Conservation (phyloP, 2,113 vertebrate species). For the Silurus asotus region DNA sequence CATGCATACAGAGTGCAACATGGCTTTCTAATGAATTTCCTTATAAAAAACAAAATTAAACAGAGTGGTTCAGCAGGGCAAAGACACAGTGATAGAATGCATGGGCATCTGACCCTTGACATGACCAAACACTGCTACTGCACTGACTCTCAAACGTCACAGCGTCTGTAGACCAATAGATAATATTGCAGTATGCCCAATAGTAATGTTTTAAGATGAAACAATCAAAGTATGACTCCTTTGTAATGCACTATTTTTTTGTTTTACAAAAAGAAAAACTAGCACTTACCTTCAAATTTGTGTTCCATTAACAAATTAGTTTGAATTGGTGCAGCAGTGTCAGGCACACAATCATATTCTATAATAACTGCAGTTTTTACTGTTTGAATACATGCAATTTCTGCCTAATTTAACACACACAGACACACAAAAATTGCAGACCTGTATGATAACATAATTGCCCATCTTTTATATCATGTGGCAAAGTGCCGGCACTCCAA, state of each 20-base stretch:
- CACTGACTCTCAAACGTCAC: background rate
- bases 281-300: conserved; percentile 34
- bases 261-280: conserved; percentile 42
- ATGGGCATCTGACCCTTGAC: conserved; percentile 17
- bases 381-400: conserved; percentile 41
- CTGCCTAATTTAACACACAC: conserved; percentile 43
- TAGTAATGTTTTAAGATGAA: conserved; percentile 1
- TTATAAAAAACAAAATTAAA: conserved; percentile 35
- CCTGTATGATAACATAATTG: conserved; percentile 46
- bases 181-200: background rate
- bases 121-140: background rate
- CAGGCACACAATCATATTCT: conserved; percentile 24
- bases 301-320: conserved; percentile 54
- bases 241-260: conserved; percentile 28
- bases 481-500: conserved; percentile 42
- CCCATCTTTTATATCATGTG: conserved; percentile 34
- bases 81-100: conserved; percentile 30
- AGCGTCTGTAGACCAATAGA: background rate
- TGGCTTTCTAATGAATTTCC: conserved; percentile 54
- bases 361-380: conserved; percentile 42
- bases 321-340: conserved; percentile 36
- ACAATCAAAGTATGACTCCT: conserved; percentile 5
- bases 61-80: conserved; percentile 39
- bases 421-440: conserved; percentile 37
- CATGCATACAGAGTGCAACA: conserved; percentile 49